phyloP scores from a whole-genome alignment of 2,797 vertebrate species.

The Paguma larvata region DNA sequence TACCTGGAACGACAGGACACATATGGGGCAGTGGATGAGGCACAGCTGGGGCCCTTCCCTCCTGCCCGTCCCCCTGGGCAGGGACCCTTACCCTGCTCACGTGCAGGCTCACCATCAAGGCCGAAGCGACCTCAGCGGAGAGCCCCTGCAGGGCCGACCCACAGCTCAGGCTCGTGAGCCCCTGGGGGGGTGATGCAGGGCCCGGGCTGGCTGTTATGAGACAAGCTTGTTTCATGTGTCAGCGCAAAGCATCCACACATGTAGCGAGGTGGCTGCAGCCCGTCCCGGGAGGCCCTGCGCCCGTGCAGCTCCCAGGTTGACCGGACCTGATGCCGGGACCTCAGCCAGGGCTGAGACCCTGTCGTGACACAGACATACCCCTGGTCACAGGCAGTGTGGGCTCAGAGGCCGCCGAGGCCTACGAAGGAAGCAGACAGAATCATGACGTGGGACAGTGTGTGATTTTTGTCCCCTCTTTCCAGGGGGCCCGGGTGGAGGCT shows the following conservation, averaged over 20 bases:
- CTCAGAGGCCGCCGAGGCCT: not conserved
- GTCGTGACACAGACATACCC: not conserved
- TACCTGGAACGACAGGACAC: accelerated
- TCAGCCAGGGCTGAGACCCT: accelerated
- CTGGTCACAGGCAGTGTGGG: accelerated
- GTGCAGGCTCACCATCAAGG: not conserved
- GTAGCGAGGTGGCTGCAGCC: slow-evolving; percentile 75
- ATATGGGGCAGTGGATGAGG: accelerated
- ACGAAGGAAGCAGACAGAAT: accelerated
- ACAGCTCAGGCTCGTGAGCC: slow-evolving; percentile 64
- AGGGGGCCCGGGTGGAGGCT: not conserved
- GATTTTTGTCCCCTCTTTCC: accelerated
- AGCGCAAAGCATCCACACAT: slow-evolving; percentile 84
- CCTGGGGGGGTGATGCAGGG: slow-evolving; percentile 65
- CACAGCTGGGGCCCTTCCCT: accelerated
- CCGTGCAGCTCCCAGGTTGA: accelerated
- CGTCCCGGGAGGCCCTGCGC: not conserved
- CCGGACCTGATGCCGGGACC: too few relatives aligned
- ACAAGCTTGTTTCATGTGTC: slow-evolving; percentile 80
- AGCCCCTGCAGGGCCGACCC: slow-evolving; percentile 44
- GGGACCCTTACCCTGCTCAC: too few relatives aligned
- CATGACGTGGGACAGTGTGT: accelerated
- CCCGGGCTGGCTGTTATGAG: slow-evolving; percentile 71
- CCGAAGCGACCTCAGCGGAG: not conserved
- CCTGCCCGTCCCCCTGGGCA: accelerated